These are phyloP conservation scores for Melospiza melodia DNA, from an alignment of 2,113 vertebrate genomes.

Conservation along the genomic window DNA sequence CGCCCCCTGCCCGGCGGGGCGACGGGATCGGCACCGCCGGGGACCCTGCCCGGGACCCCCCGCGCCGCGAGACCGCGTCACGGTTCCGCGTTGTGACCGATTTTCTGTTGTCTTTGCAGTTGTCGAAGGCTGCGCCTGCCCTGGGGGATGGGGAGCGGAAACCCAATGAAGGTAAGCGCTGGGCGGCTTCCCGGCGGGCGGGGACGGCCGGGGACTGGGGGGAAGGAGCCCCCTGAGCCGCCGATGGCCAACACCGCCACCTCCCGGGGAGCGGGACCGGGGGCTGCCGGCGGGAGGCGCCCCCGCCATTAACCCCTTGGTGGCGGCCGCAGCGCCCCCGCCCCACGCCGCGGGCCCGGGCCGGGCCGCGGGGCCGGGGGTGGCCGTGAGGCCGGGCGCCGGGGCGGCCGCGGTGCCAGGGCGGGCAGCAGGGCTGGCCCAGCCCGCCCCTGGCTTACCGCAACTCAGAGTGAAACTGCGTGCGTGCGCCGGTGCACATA, in stretches of 20 bases:
- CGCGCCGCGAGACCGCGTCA: not conserved
- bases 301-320: not conserved
- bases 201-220: not conserved
- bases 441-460: not conserved
- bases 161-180: constrained; percentile 73
- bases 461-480: not conserved
- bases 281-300: not conserved
- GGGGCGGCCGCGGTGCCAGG: not conserved
- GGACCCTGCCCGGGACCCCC: not conserved
- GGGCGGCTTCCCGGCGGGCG: not conserved
- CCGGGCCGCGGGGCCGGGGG: not conserved
- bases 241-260: constrained; percentile 1
- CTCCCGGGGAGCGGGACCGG: constrained; percentile 1
- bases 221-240: not conserved
- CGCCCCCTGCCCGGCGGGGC: not conserved
- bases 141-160: constrained; percentile 73
- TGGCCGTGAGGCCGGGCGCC: not conserved
- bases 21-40: not conserved
- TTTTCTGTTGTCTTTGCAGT: constrained; percentile 70
- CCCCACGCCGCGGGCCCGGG: too few species aligned
- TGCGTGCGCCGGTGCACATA: constrained; percentile 25
- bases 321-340: too few species aligned
- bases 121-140: constrained; percentile 77
- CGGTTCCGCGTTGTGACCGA: constrained; percentile 3
- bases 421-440: not conserved